These are phyloP conservation scores for Danaus chrysippus DNA, from an alignment of 2,888 invertebrate genomes.

Conservation along the genomic window DNA sequence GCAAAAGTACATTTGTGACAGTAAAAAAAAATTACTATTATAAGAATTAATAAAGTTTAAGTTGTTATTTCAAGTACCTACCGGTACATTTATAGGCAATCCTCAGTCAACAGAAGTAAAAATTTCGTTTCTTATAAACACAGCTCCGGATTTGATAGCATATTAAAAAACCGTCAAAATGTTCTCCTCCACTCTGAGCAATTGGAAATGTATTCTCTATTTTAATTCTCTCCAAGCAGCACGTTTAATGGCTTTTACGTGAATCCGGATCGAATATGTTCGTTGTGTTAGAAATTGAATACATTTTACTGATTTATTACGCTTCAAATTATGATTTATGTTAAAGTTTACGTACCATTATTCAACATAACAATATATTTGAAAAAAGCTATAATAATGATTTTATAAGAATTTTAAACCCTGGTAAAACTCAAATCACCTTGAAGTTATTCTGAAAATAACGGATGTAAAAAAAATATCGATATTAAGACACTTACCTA, in stretches of 20 bases:
- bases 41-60: slow-evolving; percentile 11
- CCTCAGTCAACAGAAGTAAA: slow-evolving; percentile 62
- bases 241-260: slow-evolving; percentile 69
- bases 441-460: neutral
- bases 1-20: slow-evolving; percentile 8
- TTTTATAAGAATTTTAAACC: neutral
- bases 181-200: slow-evolving; percentile 55
- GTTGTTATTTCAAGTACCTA: slow-evolving; percentile 26
- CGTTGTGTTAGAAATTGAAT: slow-evolving; percentile 69
- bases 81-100: slow-evolving; percentile 35
- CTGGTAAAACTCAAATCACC: no score
- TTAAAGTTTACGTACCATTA: neutral
- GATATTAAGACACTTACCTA: slow-evolving; percentile 54
- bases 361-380: neutral
- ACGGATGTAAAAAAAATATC: no score
- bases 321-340: slow-evolving; percentile 27
- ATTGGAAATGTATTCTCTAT: slow-evolving; percentile 70
- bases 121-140: slow-evolving; percentile 68
- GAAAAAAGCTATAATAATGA: no score
- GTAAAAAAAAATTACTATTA: neutral
- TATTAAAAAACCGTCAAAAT: slow-evolving; percentile 65
- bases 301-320: slow-evolving; percentile 52
- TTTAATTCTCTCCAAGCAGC: slow-evolving; percentile 76
- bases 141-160: slow-evolving; percentile 62
- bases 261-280: slow-evolving; percentile 68